Conservation (phyloP, 2,888 invertebrate genomes). For the Isoperla grammatica region DNA sequence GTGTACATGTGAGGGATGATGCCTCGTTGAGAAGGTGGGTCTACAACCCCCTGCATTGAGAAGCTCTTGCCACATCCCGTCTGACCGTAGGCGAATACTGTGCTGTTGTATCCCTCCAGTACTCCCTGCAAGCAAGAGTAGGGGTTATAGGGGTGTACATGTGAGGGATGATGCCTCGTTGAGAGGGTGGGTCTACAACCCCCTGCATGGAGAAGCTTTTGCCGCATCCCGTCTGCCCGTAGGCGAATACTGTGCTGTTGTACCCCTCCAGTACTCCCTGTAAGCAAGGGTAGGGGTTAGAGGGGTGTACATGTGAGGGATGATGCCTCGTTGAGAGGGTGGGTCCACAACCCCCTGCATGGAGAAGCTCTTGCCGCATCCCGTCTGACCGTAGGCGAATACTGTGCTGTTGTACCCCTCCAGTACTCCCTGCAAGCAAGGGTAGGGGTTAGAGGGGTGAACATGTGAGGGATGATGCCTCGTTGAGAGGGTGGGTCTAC, state of each 20-base stretch:
- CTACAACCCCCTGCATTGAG: slow-evolving; percentile 73
- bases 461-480: slow-evolving; percentile 68
- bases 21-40: slow-evolving; percentile 49
- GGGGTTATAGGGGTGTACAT: slow-evolving; percentile 29
- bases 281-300: slow-evolving; percentile 22
- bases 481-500: slow-evolving; percentile 46
- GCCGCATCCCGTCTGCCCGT: slow-evolving; percentile 89
- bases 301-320: slow-evolving; percentile 50
- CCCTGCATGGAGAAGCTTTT: slow-evolving; percentile 91
- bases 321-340: slow-evolving; percentile 55
- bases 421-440: slow-evolving; percentile 70
- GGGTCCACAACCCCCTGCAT: slow-evolving; percentile 68
- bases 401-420: slow-evolving; percentile 92
- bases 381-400: slow-evolving; percentile 90
- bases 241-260: slow-evolving; percentile 90
- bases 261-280: slow-evolving; percentile 84
- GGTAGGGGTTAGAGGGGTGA: no score
- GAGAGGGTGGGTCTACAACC: slow-evolving; percentile 45
- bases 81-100: slow-evolving; percentile 90
- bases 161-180: slow-evolving; percentile 64
- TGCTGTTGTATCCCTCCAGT: slow-evolving; percentile 87
- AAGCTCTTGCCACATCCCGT: slow-evolving; percentile 89
- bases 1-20: slow-evolving; percentile 57
- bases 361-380: slow-evolving; percentile 85
- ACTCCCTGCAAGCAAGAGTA: slow-evolving; percentile 56